Evolutionary conservation across 2,888 invertebrate genomes (phyloP), one percentile per base, ranked within the genome.

Genomic region (Drosophila kuntzei): DNA sequence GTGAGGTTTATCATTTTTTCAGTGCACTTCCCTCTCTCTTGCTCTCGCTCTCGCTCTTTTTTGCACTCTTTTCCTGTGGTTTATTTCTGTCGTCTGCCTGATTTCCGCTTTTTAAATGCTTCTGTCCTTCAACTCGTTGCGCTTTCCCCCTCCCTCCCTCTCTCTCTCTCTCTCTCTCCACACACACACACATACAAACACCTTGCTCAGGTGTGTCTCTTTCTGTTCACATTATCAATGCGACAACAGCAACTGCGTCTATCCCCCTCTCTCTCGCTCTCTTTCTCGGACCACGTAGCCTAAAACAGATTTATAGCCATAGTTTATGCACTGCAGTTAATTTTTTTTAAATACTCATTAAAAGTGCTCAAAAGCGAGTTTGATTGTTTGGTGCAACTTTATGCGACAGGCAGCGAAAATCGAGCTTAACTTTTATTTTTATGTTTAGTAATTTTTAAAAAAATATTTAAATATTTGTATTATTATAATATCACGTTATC

Each of bases 91-190:
- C 67, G 89, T 88, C 87, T 88, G 81, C 70, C 73, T 80, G 74
- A 86, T 87, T 88, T 86, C 85, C 85, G 84, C 76, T 88, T 84
- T 86, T 87, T 88, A 88, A 88, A 86, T 80, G 81, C 76, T 79
- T 79, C 83, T 73, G 69, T 73, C 74, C 74, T 76, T 78, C 74
- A 73, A 58, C 67, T 61, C 53, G 18, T 22, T 43, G 22, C 32
- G 41, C 9, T 22, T n/a, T 27, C n/a, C 12, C 47, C 25, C 18
- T 27, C 36, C 9, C 29, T 8, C 16, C 34, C 43, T 25, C 3
- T 14, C n/a, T 11, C 39, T 8, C 7, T 27, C 22, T 12, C 32
- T 27, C 53, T n/a, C n/a, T n/a, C n/a, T n/a, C n/a, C 49, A 54
- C 36, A 14, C 14, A 7, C 12, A 25, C 41, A 43, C 20, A 66